A percentile compares a stretch with the other conserved stretches of the same genome.
Conservation (phyloP, 2,113 vertebrate species). For the Eudyptes chrysolophus region DNA sequence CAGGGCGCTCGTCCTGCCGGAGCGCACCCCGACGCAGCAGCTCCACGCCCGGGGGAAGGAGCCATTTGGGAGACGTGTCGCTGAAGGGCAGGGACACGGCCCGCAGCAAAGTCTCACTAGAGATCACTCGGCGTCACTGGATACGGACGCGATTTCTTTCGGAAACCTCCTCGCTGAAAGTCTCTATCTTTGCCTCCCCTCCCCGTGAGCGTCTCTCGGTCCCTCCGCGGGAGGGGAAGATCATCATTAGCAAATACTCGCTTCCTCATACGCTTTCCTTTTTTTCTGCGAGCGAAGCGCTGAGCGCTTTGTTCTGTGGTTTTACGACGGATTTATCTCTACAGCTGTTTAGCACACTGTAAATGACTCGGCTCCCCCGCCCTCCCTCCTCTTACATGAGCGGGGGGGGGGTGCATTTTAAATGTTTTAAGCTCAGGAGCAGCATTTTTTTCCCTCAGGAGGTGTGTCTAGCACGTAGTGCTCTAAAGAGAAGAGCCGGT, state of each 20-base stretch:
- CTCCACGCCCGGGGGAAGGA: fast-evolving
- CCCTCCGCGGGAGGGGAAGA: neutral
- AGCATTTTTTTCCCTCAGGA: neutral
- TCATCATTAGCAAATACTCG: neutral
- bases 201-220: neutral
- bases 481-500: neutral
- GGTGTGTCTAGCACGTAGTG: constrained; percentile 12
- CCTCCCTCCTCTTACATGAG: neutral
- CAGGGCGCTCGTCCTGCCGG: fast-evolving
- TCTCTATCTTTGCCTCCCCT: neutral
- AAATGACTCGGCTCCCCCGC: neutral
- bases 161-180: neutral
- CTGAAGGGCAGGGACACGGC: neutral
- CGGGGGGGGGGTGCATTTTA: neutral
- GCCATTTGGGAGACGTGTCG: fast-evolving
- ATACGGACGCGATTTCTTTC: fast-evolving
- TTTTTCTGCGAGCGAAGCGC: neutral
- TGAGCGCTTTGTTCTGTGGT: neutral
- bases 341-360: neutral
- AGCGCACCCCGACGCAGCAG: fast-evolving
- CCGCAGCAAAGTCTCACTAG: neutral
- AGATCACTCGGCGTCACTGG: neutral
- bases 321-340: neutral
- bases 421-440: constrained; percentile 16
- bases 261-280: neutral